These are phyloP conservation scores for Pollenia amentaria DNA, from an alignment of 2,888 invertebrate species.

Conservation along the genomic window DNA sequence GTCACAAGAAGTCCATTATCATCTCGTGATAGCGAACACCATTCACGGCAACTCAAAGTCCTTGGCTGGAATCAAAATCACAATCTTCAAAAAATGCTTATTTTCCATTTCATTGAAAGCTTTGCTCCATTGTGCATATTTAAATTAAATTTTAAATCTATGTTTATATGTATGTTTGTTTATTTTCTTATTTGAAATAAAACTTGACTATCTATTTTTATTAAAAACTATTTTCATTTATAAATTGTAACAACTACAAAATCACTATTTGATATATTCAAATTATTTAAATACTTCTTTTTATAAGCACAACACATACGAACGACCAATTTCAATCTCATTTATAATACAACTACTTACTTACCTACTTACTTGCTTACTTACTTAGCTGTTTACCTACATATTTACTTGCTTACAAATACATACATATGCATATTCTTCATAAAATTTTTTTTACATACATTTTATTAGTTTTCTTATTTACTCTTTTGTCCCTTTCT, in stretches of 20 bases:
- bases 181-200: neutral
- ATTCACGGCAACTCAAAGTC: no score
- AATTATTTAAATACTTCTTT: neutral
- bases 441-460: neutral
- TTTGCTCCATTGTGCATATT: neutral
- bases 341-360: neutral
- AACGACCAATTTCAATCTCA: neutral
- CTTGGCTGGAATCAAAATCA: no score
- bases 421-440: neutral
- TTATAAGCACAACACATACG: neutral
- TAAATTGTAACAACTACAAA: neutral
- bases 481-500: neutral
- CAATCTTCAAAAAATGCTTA: no score
- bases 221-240: neutral
- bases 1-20: no score
- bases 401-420: neutral
- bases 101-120: no score
- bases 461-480: neutral
- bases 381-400: neutral
- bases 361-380: neutral
- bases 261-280: conserved; percentile 12
- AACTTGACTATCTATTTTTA: neutral
- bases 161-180: neutral
- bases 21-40: no score
- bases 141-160: neutral